phyloP scores from a whole-genome alignment of 2,113 vertebrate genomes.

The Corapipo altera region DNA sequence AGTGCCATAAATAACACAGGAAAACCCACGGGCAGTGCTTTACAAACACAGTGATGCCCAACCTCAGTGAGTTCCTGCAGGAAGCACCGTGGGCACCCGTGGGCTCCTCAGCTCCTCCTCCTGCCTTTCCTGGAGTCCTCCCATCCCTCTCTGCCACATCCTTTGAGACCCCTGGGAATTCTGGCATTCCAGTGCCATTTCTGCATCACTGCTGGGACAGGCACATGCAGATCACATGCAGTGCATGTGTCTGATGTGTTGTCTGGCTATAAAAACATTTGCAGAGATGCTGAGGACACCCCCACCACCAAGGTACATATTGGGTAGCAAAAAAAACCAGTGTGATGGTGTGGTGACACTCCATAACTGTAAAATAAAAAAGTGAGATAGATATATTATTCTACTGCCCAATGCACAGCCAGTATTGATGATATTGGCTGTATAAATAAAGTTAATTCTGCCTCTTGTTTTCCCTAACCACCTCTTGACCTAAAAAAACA shows the following conservation, averaged over 20 bases:
- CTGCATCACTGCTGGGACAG: fast-evolving
- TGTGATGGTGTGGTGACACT: neutral
- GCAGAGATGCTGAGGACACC: neutral
- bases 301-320: neutral
- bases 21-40: neutral
- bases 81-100: fast-evolving
- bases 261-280: no score
- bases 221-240: fast-evolving
- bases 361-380: neutral
- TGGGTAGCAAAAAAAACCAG: neutral
- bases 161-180: neutral
- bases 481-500: neutral
- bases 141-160: fast-evolving
- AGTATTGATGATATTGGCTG: neutral
- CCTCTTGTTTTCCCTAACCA: neutral
- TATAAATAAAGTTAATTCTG: neutral
- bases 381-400: neutral
- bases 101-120: neutral
- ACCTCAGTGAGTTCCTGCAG: neutral
- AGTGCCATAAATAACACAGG: no score
- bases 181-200: neutral
- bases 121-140: neutral
- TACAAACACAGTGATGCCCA: no score
- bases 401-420: neutral
- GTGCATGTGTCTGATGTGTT: fast-evolving